Conservation (phyloP, 2,888 invertebrate species). For the Nephrotoma guestfalica region DNA sequence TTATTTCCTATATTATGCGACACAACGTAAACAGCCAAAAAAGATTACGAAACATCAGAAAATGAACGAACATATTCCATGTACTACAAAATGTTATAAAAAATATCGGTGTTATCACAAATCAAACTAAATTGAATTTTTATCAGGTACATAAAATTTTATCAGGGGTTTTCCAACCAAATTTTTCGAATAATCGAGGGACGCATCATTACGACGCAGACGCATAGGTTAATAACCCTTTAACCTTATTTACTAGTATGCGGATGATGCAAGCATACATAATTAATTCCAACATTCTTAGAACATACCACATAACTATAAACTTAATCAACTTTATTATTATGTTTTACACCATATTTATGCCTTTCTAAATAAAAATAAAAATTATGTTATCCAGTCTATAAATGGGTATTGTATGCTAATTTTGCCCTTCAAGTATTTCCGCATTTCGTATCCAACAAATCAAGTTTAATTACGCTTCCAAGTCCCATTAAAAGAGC, state of each 20-base stretch:
- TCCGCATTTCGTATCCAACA: neutral
- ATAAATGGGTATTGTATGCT: neutral
- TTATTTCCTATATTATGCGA: neutral
- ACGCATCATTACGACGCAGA: neutral
- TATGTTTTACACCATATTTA: neutral
- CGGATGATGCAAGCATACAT: neutral
- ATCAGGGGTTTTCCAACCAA: neutral
- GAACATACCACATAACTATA: neutral
- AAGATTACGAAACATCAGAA: neutral
- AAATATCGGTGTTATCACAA: neutral
- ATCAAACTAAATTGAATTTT: neutral
- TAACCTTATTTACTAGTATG: neutral
- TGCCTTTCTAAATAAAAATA: neutral
- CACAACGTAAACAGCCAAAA: neutral
- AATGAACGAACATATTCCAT: neutral
- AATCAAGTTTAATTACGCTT: neutral
- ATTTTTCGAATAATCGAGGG: neutral
- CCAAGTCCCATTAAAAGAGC: too few species aligned
- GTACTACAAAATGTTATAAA: neutral
- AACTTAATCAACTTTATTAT: neutral
- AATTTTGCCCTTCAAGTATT: neutral
- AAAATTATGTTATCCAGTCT: neutral
- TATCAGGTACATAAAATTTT: neutral
- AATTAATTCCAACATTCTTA: neutral
- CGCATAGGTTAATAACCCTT: neutral